A percentile compares a stretch with the other conserved stretches of the same genome.
These are phyloP conservation scores for Cyprinodon brontotheroides DNA, from an alignment of 2,113 vertebrate genomes.

Conservation along the genomic window DNA sequence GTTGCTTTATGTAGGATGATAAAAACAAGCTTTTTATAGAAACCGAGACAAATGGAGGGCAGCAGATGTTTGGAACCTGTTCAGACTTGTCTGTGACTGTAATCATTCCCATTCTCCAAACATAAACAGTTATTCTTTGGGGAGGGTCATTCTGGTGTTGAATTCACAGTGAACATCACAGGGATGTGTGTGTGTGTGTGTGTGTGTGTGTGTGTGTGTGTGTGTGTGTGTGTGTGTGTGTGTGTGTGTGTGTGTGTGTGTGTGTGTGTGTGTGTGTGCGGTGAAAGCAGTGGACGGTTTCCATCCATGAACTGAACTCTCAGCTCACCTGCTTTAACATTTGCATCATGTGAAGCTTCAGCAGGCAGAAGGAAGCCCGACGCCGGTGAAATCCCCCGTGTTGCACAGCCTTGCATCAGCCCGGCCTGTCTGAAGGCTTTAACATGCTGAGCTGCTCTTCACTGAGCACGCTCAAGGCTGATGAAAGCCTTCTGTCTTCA, in stretches of 20 bases:
- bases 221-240: neutral
- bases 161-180: neutral
- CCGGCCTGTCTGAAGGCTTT: neutral
- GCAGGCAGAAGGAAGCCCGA: conserved; percentile 5
- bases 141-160: neutral
- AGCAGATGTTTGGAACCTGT: conserved; percentile 50
- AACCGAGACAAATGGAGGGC: conserved; percentile 4
- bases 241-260: neutral
- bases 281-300: no score
- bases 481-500: neutral
- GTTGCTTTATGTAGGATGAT: neutral
- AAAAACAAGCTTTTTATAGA: neutral
- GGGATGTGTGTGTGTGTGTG: neutral
- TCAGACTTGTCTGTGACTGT: conserved; percentile 26
- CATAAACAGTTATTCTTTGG: neutral
- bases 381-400: conserved; percentile 12
- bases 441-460: neutral
- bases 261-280: neutral
- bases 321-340: conserved; percentile 5
- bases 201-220: neutral
- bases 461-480: neutral
- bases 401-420: conserved; percentile 56
- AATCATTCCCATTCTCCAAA: conserved; percentile 3
- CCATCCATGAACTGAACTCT: neutral
- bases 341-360: conserved; percentile 35